These are phyloP conservation scores for Mobula hypostoma DNA, from an alignment of 2,113 vertebrate genomes.

Conservation along the genomic window DNA sequence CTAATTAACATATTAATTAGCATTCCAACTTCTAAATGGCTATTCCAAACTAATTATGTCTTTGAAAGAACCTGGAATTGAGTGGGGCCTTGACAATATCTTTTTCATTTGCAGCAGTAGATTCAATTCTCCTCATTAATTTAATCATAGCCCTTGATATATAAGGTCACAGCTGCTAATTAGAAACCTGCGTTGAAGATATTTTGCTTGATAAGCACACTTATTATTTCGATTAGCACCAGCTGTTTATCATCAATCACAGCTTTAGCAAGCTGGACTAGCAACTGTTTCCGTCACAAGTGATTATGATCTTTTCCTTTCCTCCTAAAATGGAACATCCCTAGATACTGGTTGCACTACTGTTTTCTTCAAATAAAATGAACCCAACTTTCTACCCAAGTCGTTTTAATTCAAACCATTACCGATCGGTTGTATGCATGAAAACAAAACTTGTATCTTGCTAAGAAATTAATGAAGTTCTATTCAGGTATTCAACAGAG, in stretches of 20 bases:
- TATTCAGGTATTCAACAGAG: neutral
- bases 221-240: conserved; percentile 36
- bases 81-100: conserved; percentile 23
- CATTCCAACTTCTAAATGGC: conserved; percentile 33
- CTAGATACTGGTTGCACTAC: neutral
- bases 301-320: neutral
- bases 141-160: conserved; percentile 30
- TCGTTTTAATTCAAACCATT: neutral
- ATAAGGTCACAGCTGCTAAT: conserved; percentile 37
- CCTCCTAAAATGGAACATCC: neutral
- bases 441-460: neutral
- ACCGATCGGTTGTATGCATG: neutral
- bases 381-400: neutral
- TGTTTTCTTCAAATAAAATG: conserved; percentile 5
- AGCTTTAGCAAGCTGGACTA: conserved; percentile 14
- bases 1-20: conserved; percentile 35
- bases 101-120: conserved; percentile 7
- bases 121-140: conserved; percentile 36
- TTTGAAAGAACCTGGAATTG: conserved; percentile 17
- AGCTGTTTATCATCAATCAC: conserved; percentile 38
- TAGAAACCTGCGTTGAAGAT: conserved; percentile 28
- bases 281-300: conserved; percentile 26
- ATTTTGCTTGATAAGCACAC: conserved; percentile 36
- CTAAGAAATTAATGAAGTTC: neutral
- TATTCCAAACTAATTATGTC: conserved; percentile 29